Percentiles rank a stretch among this genome's conserved stretches.
phyloP scores from a whole-genome alignment of 2,888 invertebrate species.

The Heliconius charithonia region DNA sequence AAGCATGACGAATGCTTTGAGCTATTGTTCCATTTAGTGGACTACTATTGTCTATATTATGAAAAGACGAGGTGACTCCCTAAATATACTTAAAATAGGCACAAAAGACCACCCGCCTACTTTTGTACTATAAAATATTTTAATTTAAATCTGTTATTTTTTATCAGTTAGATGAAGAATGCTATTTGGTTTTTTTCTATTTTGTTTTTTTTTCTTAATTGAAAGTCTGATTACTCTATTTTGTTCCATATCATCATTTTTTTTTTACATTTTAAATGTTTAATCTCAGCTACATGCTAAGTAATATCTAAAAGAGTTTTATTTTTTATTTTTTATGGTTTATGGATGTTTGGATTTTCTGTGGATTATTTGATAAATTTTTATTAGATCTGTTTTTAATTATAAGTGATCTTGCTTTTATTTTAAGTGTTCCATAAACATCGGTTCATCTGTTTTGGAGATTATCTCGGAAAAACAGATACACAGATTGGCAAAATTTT shows the following conservation, averaged over 20 bases:
- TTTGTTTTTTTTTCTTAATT: too few species aligned
- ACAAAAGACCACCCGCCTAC: background rate
- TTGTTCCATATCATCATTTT: too few species aligned
- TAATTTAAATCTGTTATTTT: slow-evolving; percentile 1
- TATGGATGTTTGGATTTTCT: background rate
- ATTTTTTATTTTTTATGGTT: background rate
- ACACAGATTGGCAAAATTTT: too few species aligned
- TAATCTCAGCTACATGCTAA: too few species aligned
- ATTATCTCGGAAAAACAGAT: too few species aligned
- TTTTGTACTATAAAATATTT: slow-evolving; percentile 1
- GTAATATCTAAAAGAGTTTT: too few species aligned
- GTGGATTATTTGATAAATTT: background rate
- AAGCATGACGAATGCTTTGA: slow-evolving; percentile 7
- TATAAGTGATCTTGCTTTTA: too few species aligned
- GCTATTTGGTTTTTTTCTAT: background rate
- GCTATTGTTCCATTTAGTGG: slow-evolving; percentile 4
- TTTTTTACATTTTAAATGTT: too few species aligned
- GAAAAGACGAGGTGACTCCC: background rate
- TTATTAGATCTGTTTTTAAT: too few species aligned
- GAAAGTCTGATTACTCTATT: too few species aligned
- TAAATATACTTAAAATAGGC: background rate
- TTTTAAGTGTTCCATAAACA: too few species aligned
- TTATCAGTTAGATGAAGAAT: background rate
- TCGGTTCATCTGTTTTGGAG: too few species aligned
- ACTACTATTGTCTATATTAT: background rate